Percentiles rank a stretch among this genome's conserved stretches.
Conservation (phyloP, 2,113 vertebrate genomes). For the Laterallus jamaicensis region DNA sequence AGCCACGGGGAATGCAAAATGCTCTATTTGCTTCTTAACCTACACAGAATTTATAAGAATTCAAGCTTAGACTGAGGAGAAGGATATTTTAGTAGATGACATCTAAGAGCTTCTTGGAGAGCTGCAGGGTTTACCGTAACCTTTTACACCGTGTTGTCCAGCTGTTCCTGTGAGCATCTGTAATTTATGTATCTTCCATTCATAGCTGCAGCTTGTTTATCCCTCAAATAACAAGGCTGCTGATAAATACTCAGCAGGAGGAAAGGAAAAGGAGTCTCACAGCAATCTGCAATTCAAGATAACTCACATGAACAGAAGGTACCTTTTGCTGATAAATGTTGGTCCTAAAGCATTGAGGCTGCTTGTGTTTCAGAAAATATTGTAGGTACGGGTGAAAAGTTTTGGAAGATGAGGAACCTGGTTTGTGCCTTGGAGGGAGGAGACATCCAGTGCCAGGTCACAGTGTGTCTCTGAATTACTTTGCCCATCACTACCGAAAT, state of each 20-base stretch:
- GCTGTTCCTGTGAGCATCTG: neutral
- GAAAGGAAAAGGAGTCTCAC: neutral
- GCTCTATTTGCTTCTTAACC: neutral
- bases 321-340: neutral
- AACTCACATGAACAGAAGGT: neutral
- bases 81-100: neutral
- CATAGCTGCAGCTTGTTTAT: constrained; percentile 31
- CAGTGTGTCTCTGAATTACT: neutral
- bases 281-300: constrained; percentile 20
- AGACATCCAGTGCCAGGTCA: neutral
- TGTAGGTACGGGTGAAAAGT: neutral
- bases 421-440: neutral
- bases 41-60: neutral
- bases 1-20: neutral
- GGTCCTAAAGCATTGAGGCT: neutral
- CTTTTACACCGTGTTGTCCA: neutral
- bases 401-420: neutral
- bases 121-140: neutral
- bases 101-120: neutral
- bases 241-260: constrained; percentile 15
- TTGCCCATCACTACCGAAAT: neutral
- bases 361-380: neutral
- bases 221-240: neutral
- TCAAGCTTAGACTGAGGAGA: neutral
- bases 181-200: constrained; percentile 23